Conservation (phyloP, 2,888 invertebrate species). For the Drosophila anomelani region DNA sequence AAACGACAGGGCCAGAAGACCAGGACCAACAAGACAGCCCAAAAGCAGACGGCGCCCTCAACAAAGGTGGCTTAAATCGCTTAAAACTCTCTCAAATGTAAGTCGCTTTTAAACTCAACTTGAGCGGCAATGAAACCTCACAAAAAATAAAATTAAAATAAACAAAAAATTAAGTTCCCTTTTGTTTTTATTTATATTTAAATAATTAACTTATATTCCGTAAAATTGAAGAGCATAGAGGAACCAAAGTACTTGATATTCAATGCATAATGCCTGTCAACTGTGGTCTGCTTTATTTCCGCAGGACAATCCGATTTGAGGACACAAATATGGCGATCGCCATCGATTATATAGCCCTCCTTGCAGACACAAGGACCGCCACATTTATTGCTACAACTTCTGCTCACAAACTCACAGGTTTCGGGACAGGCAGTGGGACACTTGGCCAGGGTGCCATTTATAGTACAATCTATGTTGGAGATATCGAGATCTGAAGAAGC, state of each 20-base stretch:
- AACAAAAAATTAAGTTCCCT: background rate
- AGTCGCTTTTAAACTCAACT: slow-evolving; percentile 16
- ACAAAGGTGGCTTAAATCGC: slow-evolving; percentile 12
- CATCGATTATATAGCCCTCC: slow-evolving; percentile 26
- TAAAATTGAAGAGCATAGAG: slow-evolving; percentile 4
- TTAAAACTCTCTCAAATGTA: background rate
- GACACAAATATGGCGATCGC: slow-evolving; percentile 10
- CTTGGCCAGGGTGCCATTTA: slow-evolving; percentile 6
- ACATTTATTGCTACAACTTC: background rate
- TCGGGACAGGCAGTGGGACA: slow-evolving; percentile 25
- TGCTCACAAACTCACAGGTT: slow-evolving; percentile 15
- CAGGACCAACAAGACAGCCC: slow-evolving; percentile 3
- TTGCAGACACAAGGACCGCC: slow-evolving; percentile 25
- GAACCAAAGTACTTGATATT: slow-evolving; percentile 19
- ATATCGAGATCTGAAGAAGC: background rate
- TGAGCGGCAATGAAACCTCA: background rate
- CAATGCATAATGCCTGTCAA: background rate
- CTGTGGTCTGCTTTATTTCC: background rate
- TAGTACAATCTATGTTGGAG: background rate
- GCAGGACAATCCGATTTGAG: slow-evolving; percentile 7
- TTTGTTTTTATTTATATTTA: background rate
- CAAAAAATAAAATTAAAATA: background rate
- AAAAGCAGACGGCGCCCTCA: slow-evolving; percentile 16
- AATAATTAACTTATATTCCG: background rate
- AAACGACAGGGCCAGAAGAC: slow-evolving; percentile 11